Evolutionary conservation across 1,140 invertebrate genomes (phyloP).

Genomic region (Arion vulgaris): DNA sequence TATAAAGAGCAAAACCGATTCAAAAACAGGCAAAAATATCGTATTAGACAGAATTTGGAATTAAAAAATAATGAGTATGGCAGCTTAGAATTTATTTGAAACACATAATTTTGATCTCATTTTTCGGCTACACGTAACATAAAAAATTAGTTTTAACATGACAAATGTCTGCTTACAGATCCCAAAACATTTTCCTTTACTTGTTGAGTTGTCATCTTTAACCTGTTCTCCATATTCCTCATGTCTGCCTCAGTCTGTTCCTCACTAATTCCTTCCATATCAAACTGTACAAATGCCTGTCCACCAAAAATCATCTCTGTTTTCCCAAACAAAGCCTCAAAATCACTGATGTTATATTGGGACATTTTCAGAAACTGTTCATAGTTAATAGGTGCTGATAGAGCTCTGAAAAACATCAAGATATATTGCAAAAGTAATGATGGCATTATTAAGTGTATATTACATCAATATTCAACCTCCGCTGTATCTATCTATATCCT

Average conservation of each 20-base stretch:
- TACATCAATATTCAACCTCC: too few relatives aligned
- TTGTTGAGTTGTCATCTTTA: conserved; percentile 69
- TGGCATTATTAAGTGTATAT: neutral
- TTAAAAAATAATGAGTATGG: too few relatives aligned
- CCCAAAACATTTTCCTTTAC: conserved; percentile 67
- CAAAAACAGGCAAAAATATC: too few relatives aligned
- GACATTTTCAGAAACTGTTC: conserved; percentile 64
- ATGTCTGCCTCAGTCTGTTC: conserved; percentile 70
- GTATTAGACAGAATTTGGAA: too few relatives aligned
- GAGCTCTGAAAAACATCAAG: conserved; percentile 47
- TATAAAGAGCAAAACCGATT: too few relatives aligned
- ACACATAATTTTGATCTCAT: too few relatives aligned
- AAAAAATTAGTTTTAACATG: too few relatives aligned
- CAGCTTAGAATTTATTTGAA: too few relatives aligned
- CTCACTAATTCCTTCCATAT: conserved; percentile 67
- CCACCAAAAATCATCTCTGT: conserved; percentile 59
- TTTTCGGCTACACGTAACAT: too few relatives aligned
- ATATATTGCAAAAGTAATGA: neutral
- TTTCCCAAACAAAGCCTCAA: conserved; percentile 64
- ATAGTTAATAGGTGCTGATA: conserved; percentile 68
- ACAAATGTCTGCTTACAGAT: conserved; percentile 51
- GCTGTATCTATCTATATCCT: too few relatives aligned
- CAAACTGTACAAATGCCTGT: conserved; percentile 64
- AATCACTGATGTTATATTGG: conserved; percentile 51
- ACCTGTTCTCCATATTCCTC: conserved; percentile 66